Evolutionary conservation across 2,888 invertebrate genomes (phyloP), one percentile per base, ranked within the genome.

Genomic region (Lithophane leautieri): DNA sequence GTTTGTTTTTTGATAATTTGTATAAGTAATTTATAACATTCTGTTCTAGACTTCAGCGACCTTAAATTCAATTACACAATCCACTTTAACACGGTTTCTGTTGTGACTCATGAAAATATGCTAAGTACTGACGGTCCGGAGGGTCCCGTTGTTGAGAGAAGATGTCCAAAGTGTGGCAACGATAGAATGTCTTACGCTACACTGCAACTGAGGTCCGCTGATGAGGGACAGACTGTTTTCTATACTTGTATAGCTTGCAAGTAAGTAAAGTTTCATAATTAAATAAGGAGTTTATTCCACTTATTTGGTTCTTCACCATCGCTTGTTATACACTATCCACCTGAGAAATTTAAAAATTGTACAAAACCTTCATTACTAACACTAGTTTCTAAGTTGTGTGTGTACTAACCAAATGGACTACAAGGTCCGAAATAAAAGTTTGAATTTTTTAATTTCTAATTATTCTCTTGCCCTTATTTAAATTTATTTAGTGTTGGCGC

Each of bases 181-280:
- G 98, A 98, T 58, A 98, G 98, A 91, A 99, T 99, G 99, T 98
- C 98, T 0, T 99, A 99, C 93, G 98, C 99, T 9, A 99, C 99
- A 0, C 94, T 99, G 70, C 99, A 99, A 93, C 96, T 99, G 44
- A 96, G 99, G 87, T 99, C 99, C 0, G 99, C 99, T 34, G 99
- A 99, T 97, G 99, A 99, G 97, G 99, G 99, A 0, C 99, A 99
- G 94, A 99, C 99, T 1, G 99, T 99, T 4, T 99, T 99, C 95
- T 99, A 99, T 91, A 99, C 99, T 2, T 99, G 99, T 95, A 97
- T 98, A 34, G 98, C 98, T 91, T 99, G 99, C 98, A 98, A 98
- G 98, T 98, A 97, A 93, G 98, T 94, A 63, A 9, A n/a, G 34
- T 56, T 67, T 66, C 0, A 6, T 22, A 14, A 28, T 28, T 1